Evolutionary conservation across 2,888 invertebrate genomes (phyloP).

Genomic region (Hirudinaria manillensis): DNA sequence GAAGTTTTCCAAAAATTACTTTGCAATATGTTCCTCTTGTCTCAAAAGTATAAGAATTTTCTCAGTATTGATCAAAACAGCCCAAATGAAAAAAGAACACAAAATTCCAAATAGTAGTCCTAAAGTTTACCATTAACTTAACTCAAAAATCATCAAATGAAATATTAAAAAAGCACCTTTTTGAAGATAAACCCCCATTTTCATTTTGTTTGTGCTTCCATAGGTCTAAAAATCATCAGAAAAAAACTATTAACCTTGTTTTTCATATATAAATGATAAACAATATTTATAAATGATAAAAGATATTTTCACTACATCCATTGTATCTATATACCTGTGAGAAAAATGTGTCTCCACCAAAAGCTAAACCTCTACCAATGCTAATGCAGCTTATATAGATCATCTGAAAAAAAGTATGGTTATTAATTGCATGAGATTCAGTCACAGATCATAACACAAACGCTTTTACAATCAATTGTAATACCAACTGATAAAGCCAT

Average conservation of each 20-base stretch:
- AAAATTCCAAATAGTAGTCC: slow-evolving; percentile 40
- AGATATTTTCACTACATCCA: neutral
- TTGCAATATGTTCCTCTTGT: slow-evolving; percentile 39
- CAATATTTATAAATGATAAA: neutral
- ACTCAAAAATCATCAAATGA: neutral
- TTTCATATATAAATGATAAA: neutral
- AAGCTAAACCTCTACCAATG: slow-evolving; percentile 41
- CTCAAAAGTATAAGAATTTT: slow-evolving; percentile 38
- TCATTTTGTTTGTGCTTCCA: slow-evolving; percentile 41
- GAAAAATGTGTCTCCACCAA: slow-evolving; percentile 43
- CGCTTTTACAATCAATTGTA: neutral
- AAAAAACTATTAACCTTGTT: neutral
- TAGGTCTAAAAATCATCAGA: slow-evolving; percentile 37
- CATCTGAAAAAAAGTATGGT: slow-evolving; percentile 34
- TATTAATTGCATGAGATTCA: neutral
- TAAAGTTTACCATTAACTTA: slow-evolving; percentile 21
- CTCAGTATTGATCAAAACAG: slow-evolving; percentile 40
- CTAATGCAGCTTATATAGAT: slow-evolving; percentile 41
- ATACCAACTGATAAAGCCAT: slow-evolving; percentile 40
- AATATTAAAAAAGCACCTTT: slow-evolving; percentile 37
- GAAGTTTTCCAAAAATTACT: slow-evolving; percentile 26
- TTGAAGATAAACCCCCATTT: slow-evolving; percentile 43
- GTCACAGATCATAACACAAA: neutral
- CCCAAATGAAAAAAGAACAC: slow-evolving; percentile 34
- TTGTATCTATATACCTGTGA: slow-evolving; percentile 36